Evolutionary conservation across 2,797 vertebrate genomes (phyloP).

Genomic region (Lophius americanus): DNA sequence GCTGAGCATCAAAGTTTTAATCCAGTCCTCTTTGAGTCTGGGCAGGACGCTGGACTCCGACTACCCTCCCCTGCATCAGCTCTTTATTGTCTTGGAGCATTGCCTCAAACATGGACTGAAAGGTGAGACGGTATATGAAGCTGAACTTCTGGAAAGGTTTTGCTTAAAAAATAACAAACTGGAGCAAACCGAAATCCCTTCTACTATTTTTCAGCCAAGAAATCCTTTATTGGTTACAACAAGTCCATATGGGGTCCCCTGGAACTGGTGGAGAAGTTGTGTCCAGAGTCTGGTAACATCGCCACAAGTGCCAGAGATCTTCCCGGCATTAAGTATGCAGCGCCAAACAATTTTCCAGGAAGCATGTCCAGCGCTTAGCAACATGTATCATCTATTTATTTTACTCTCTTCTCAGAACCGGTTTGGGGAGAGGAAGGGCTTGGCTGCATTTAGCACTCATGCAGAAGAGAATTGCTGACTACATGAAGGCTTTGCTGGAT

Average conservation of each 20-base stretch:
- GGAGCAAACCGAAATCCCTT: neutral
- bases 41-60: constrained; percentile 94
- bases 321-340: constrained; percentile 92
- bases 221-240: constrained; percentile 94
- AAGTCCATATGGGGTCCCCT: constrained; percentile 98
- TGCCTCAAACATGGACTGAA: constrained; percentile 97
- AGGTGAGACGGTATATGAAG: constrained; percentile 78
- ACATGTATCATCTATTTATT: neutral
- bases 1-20: constrained; percentile 93
- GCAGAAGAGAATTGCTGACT: constrained; percentile 98
- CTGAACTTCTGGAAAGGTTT: neutral
- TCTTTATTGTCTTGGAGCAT: constrained; percentile 96
- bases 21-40: constrained; percentile 94
- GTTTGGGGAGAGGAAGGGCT: constrained; percentile 91
- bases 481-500: constrained; percentile 92
- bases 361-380: neutral
- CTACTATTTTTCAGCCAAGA: constrained; percentile 84
- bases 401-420: constrained; percentile 83
- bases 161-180: neutral
- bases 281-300: constrained; percentile 93
- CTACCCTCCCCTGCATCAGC: constrained; percentile 94
- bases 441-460: constrained; percentile 98
- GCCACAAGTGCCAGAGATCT: constrained; percentile 95
- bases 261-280: constrained; percentile 95
- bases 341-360: neutral